Conservation (phyloP, 2,888 invertebrate genomes). For the Taenaris catops region DNA sequence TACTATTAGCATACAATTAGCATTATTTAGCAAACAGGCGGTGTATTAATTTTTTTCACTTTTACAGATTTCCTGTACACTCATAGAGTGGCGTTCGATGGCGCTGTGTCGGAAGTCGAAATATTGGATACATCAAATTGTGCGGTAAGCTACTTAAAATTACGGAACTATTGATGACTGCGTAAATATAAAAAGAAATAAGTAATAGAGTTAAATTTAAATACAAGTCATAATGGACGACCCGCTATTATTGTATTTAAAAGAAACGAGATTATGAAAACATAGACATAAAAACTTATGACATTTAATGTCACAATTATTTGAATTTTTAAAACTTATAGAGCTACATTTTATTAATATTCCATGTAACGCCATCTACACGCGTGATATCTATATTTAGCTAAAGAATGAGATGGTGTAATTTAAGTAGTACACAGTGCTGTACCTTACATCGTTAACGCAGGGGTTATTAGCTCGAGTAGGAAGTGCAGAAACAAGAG, state of each 20-base stretch:
- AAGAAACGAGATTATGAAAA: too few species aligned
- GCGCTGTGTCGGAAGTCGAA: slow-evolving; percentile 88
- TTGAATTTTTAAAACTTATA: too few species aligned
- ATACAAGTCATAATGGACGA: too few species aligned
- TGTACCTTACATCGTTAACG: slow-evolving; percentile 19
- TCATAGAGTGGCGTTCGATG: slow-evolving; percentile 88
- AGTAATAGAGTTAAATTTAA: too few species aligned
- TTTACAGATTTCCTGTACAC: slow-evolving; percentile 89
- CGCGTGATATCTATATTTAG: slow-evolving; percentile 9
- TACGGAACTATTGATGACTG: too few species aligned
- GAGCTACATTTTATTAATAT: too few species aligned
- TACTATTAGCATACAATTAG: too few species aligned
- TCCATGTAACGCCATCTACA: slow-evolving; percentile 3
- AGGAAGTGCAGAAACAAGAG: slow-evolving; percentile 47
- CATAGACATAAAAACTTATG: too few species aligned
- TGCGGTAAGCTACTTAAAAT: slow-evolving; percentile 79
- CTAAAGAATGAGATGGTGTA: slow-evolving; percentile 13
- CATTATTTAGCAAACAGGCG: too few species aligned
- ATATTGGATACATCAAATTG: slow-evolving; percentile 90
- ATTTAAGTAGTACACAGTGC: slow-evolving; percentile 4
- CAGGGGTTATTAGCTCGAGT: slow-evolving; percentile 24
- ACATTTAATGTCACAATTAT: too few species aligned
- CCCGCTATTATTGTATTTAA: too few species aligned
- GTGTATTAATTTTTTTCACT: background rate
- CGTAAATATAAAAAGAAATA: too few species aligned